Evolutionary conservation across 2,888 invertebrate species (phyloP), one percentile per base, ranked within the genome.

Genomic region (Netelia melanura): DNA sequence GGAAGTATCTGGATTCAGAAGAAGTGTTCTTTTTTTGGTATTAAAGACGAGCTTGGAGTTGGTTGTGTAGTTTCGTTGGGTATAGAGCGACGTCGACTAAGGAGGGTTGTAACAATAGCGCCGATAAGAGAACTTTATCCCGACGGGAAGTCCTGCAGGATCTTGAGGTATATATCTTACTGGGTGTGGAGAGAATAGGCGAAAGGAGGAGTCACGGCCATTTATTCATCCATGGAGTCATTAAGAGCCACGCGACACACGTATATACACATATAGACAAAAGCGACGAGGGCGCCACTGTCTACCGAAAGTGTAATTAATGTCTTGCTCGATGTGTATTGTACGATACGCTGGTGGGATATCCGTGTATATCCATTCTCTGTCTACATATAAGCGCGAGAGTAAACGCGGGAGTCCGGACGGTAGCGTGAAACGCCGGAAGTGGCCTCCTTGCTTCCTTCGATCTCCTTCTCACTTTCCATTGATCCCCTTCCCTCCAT

Each of bases 221-320:
- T 76, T 65, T 76, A 76, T 76, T 76, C 76, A 65, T 76, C 76
- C 17, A 11, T 44, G 25, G 23, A 85, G 82, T 83, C 85, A 87
- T 90, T 89, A 89, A 79, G 82, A 70, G 86, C 89, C 84, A 87
- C 87, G 83, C 38, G 84, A 88, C 52, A 75, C 58, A 83, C 68
- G 80, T 82, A 70, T 78, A 68, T n/a, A 65, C 70, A 77, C 83
- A 77, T 77, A 81, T 61, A 56, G 52, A 58, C 52, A 64, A 70
- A 81, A 65, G 62, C 81, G 80, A 82, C 83, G 62, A 70, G 70
- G 86, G 81, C 83, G 74, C 81, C 81, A 70, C 74, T 81, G 83
- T 83, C 77, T 83, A 38, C 83, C 76, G 62, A 62, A 61, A 78
- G 54, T 70, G 75, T 68, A 86, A 83, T 86, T 86, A 86, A 86